phyloP scores from a whole-genome alignment of 2,888 invertebrate genomes.

The Pachliopta kotzebuea region DNA sequence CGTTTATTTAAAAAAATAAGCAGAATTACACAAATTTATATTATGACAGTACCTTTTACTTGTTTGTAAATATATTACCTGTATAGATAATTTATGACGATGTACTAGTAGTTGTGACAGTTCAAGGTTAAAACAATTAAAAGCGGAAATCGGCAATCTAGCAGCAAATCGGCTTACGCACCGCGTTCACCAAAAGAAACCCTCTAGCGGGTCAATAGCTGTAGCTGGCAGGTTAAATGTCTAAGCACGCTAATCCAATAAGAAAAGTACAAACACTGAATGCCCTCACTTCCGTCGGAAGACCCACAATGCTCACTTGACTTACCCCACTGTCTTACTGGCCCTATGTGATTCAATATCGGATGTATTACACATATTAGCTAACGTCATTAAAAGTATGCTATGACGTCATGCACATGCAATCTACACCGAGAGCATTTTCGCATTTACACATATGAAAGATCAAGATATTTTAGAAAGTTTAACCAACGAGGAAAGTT shows the following conservation, averaged over 20 bases:
- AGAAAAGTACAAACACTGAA: conserved; percentile 76
- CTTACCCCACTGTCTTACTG: conserved; percentile 75
- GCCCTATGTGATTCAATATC: conserved; percentile 50
- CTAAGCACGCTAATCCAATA: conserved; percentile 70
- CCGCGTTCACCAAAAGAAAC: conserved; percentile 67
- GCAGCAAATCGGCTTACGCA: conserved; percentile 47
- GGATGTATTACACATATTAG: conserved; percentile 24
- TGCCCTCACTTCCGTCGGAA: conserved; percentile 74
- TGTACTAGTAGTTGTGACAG: background rate
- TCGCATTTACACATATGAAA: too few relatives aligned
- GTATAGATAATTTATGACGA: background rate
- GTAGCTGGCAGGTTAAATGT: conserved; percentile 74
- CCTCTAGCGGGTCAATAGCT: conserved; percentile 74
- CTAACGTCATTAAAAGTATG: conserved; percentile 7
- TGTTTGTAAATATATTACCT: too few relatives aligned
- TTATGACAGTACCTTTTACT: too few relatives aligned
- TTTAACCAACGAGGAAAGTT: too few relatives aligned
- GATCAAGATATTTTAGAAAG: too few relatives aligned
- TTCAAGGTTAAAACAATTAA: conserved; percentile 28
- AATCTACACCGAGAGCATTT: too few relatives aligned
- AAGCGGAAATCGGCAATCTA: conserved; percentile 25
- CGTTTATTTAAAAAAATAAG: too few relatives aligned
- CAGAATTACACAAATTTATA: too few relatives aligned
- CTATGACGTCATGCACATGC: conserved; percentile 3
- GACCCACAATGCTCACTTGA: conserved; percentile 68